A percentile compares a stretch with the other conserved stretches of the same genome.
Evolutionary conservation across 2,888 invertebrate species (phyloP).

Genomic region (Drosophila percnosoma): DNA sequence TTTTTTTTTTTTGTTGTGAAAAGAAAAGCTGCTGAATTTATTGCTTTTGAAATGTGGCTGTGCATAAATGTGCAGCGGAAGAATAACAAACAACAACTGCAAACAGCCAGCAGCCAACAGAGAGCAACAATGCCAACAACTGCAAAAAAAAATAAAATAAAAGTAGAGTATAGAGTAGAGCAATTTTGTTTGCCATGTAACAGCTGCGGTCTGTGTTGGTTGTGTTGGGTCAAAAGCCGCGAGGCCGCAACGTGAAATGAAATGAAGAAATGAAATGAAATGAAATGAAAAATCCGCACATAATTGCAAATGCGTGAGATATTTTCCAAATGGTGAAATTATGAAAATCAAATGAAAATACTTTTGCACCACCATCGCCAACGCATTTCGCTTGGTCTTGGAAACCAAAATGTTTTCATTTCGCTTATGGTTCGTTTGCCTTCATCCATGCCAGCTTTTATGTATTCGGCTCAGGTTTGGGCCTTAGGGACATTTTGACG

Average conservation of each 20-base stretch:
- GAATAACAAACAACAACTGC: conserved; percentile 32
- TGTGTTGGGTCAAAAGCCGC: conserved; percentile 34
- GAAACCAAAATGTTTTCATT: conserved; percentile 5
- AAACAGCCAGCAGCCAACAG: conserved; percentile 45
- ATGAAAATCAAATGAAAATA: conserved; percentile 72
- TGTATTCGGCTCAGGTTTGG: conserved; percentile 60
- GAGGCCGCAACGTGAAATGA: conserved; percentile 54
- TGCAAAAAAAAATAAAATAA: conserved; percentile 13
- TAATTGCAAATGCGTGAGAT: conserved; percentile 81
- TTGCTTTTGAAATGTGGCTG: conserved; percentile 77
- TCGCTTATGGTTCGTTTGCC: conserved; percentile 6
- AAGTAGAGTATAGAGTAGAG: not conserved
- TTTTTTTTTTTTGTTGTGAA: conserved; percentile 23
- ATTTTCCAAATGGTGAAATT: conserved; percentile 77
- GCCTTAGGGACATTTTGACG: conserved; percentile 54
- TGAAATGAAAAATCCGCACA: conserved; percentile 69
- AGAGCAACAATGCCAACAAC: conserved; percentile 38
- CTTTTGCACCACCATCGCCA: conserved; percentile 9
- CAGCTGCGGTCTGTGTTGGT: conserved; percentile 45
- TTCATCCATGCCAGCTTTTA: conserved; percentile 23
- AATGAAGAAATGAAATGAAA: conserved; percentile 50
- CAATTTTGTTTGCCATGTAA: conserved; percentile 39
- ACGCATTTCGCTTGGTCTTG: conserved; percentile 9
- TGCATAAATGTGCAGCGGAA: conserved; percentile 69
- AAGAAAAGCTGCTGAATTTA: conserved; percentile 72